Base-by-base conservation (phyloP, 1,140 invertebrate genomes). In the Polyergus mexicanus region DNA sequence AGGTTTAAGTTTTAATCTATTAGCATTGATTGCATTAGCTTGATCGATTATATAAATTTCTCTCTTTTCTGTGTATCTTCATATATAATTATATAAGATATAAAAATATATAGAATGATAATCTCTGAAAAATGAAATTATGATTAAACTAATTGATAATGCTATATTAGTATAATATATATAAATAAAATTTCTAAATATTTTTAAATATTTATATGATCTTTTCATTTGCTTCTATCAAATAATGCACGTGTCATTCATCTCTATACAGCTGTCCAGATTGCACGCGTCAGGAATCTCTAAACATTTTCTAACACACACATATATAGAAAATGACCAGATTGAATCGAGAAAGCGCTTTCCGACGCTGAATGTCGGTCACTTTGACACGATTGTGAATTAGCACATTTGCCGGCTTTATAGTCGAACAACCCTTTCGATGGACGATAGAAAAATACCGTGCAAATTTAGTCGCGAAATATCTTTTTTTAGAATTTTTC, bases 381-480 rank as follows among this genome's bases (percentile, higher is more conserved):
- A 74, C 58, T 35, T 19, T 60, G 44, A 78, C 8, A 28, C 47
- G 10, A 22, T 4, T 68, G 41, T 88, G 87, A 89, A 88, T 88
- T 88, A 86, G 77, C 72, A 89, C 66, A 60, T 86, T 78, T 35
- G 41, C 22, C 22, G n/a, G 32, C 47, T 66, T 85, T 78, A 44
- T 62, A 35, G 25, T 41, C 65, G 28, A 22, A 19, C 51, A 89
- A 90, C 69, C 85, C 80, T 90, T 90, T 58, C 44, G 28, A 22
- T 47, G 22, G 58, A 80, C 22, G 41, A 16, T 6, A n/a, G 58
- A 60, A 88, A 58, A 83, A 25, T 56, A 10, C 47, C 69, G 62
- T 68, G 62, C 69, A 90, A 90, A 87, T 90, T 85, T 89, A 58
- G 38, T 81, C 11, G 19, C 68, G 56, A 75, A 51, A 13, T 22